Percentiles rank a stretch among this genome's conserved stretches.
Evolutionary conservation across 2,797 vertebrate genomes (phyloP).

Genomic region (Eulemur albifrons): DNA sequence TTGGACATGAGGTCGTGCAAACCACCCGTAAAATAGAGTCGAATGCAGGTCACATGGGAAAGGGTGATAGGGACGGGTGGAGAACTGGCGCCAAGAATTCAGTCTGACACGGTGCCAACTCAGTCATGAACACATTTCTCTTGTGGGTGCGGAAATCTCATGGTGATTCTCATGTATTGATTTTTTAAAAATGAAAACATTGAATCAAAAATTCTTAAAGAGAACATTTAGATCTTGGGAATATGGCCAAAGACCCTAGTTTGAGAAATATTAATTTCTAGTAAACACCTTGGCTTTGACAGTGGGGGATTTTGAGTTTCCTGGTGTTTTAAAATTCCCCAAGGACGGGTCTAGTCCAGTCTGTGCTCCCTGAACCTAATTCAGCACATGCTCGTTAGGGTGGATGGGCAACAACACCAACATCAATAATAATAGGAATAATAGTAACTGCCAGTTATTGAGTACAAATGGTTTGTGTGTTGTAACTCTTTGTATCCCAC

Average conservation of each 20-base stretch:
- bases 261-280: background rate
- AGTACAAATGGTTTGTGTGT: background rate
- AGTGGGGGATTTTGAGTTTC: background rate
- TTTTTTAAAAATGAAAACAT: background rate
- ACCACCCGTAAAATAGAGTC: background rate
- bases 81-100: background rate
- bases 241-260: background rate
- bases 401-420: no score
- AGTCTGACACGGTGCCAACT: background rate
- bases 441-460: background rate
- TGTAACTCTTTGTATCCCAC: no score
- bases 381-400: background rate
- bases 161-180: background rate
- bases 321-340: background rate
- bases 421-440: rapidly evolving
- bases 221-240: background rate
- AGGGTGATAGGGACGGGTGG: no score
- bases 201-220: background rate
- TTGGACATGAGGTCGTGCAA: background rate
- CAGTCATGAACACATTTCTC: background rate
- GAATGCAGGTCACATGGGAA: background rate
- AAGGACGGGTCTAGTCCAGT: background rate
- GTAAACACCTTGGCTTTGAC: background rate
- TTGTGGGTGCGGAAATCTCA: background rate
- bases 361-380: background rate